Evolutionary conservation across 2,113 vertebrate genomes (phyloP).

Genomic region (Oncorhynchus clarkii): DNA sequence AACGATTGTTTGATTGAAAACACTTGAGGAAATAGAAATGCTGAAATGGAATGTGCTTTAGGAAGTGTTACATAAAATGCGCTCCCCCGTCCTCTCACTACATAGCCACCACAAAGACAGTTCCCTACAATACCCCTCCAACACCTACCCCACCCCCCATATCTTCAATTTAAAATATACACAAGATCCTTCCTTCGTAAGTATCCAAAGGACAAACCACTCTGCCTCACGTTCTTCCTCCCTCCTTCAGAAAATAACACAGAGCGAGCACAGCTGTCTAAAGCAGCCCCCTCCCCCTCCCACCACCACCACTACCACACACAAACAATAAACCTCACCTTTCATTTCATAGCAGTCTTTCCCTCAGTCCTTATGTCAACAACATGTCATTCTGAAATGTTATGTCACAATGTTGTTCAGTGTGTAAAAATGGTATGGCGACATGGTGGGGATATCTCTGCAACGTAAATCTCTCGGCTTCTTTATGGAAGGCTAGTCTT

Average conservation of each 20-base stretch:
- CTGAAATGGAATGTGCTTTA: too few species aligned
- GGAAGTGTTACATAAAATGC: slow-evolving; percentile 49
- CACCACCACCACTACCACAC: too few species aligned
- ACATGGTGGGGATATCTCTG: background rate
- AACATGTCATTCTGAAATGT: background rate
- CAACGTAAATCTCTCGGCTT: background rate
- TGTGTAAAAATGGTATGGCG: background rate
- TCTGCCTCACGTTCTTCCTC: background rate
- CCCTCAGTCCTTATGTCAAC: too few species aligned
- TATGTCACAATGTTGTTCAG: background rate
- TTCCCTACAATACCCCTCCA: background rate
- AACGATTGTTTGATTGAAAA: slow-evolving; percentile 50
- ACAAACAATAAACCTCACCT: too few species aligned
- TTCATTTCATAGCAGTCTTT: too few species aligned
- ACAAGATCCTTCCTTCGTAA: background rate
- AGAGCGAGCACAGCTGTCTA: background rate
- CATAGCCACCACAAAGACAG: slow-evolving; percentile 32
- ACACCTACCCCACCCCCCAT: too few species aligned
- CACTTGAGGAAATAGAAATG: too few species aligned
- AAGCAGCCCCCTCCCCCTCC: too few species aligned
- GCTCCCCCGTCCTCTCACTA: slow-evolving; percentile 26
- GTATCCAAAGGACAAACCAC: background rate
- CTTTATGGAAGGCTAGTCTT: too few species aligned
- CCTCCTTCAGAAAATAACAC: background rate
- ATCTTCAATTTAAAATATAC: slow-evolving; percentile 7